Evolutionary conservation across 2,113 vertebrate species (phyloP), one percentile per base, ranked within the genome.

Genomic region (Hydrolagus affinis): DNA sequence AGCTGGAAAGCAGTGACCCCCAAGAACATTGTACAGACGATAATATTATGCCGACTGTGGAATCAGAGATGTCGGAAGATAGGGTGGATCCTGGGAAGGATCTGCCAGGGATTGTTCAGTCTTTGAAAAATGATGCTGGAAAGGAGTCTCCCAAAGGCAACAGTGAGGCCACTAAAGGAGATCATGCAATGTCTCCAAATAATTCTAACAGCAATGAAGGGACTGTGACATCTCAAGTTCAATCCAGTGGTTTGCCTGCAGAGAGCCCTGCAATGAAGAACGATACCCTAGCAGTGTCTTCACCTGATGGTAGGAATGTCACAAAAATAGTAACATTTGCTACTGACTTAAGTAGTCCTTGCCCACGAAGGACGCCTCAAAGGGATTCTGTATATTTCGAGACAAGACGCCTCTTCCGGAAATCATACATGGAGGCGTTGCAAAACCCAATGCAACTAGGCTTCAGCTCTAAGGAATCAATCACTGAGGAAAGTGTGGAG

Each of bases 391-490:
- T 86, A 0, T 70, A 89, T 4, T 91, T 92, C 72, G 94, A 95
- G 88, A 90, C 90, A 59, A 92, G 91, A 25, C 91, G 94, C 25
- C 90, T 95, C 86, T 95, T 95, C 87, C 90, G 95, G 66, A 95
- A 95, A 74, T 96, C 95, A 2, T 96, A 96, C 88, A 93, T 96
- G 92, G 95, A 96, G 88, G 95, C 95, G 1, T 87, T 95, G 75
- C 94, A 93, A 87, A 96, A 95, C 86, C 95, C 95, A 14, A 94
- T 96, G 94, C 93, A 91, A 80, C 88, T 96, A 0, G 94, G 93
- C 17, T 94, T 93, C 23, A 95, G 94, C 87, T 94, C 94, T 1
- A 93, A 95, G 87, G 94, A 93, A 23, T 94, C 93, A 15, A 86
- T 94, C 17, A 89, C 91, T 87, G 94, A 87, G 1, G 85, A 94